Evolutionary conservation across 2,888 invertebrate species (phyloP), one percentile per base, ranked within the genome.

Genomic region (Archips xylosteana): DNA sequence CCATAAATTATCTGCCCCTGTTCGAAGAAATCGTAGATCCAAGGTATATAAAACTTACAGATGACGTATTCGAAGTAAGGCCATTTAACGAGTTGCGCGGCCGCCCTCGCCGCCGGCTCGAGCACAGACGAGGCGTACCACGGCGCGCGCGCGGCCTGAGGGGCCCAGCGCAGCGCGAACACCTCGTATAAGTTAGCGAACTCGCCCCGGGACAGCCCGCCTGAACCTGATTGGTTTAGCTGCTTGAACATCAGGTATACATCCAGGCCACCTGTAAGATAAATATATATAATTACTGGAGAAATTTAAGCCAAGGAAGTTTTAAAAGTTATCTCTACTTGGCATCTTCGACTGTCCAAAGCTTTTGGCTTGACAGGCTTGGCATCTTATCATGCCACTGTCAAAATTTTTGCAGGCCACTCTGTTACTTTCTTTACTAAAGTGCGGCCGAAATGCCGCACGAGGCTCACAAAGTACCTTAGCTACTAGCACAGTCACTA

Each of bases 161-260:
- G 93, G 78, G 96, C 96, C 98, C 98, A 98, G 76, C 96, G 95
- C 67, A 98, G 91, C 76, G 96, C 96, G 67, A 96, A 95, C 69
- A 96, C 96, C 77, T 98, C 97, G 81, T 92, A 94, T 74, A 93
- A 71, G 80, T 88, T 88, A 4, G 89, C 87, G 90, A 98, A 98
- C 89, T 98, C 97, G 23, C 96, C 95, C 70, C 96, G 92, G 10
- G 95, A 95, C 45, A 98, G 89, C 1, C 95, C 94, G 2, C 97
- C 97, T 8, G 95, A 95, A 4, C 95, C 95, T 0, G 96, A 96
- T 49, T 93, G 91, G 88, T 98, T 97, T 78, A 98, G 92, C 75
- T 97, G 96, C 85, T 97, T 97, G 91, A 97, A 98, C 95, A 97
- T 97, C 77, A 98, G 91, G 81, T 97, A 96, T 8, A 97, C 95